Percentiles rank a stretch among this genome's conserved stretches.
Conservation (phyloP, 2,797 vertebrate genomes). For the Dicrostonyx torquatus region DNA sequence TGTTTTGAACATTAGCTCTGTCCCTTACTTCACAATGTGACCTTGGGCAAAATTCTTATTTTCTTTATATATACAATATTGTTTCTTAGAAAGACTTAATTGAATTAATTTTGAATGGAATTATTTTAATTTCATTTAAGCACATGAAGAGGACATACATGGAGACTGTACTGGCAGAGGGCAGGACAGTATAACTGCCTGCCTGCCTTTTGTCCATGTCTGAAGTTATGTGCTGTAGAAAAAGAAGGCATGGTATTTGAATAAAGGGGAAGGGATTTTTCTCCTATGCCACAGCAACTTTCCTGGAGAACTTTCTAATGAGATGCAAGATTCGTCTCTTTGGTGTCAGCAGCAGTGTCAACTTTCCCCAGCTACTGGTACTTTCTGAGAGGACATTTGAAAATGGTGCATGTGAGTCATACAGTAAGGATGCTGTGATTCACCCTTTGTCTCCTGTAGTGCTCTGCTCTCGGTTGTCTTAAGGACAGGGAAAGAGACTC, state of each 20-base stretch:
- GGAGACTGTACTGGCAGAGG: neutral
- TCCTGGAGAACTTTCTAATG: neutral
- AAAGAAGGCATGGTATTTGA: neutral
- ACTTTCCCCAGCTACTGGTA: neutral
- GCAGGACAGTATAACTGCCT: neutral
- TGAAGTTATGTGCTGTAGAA: neutral
- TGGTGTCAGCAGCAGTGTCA: neutral
- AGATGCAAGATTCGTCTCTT: neutral
- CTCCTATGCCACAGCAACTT: neutral
- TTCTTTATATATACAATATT: neutral
- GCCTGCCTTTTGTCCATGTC: neutral
- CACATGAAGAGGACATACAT: neutral
- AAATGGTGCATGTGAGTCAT: neutral
- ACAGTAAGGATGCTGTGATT: neutral
- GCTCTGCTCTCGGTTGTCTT: neutral
- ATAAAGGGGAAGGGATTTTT: neutral
- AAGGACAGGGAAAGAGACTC: neutral
- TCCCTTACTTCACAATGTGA: neutral
- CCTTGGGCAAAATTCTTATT: neutral
- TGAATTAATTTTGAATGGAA: conserved; percentile 27
- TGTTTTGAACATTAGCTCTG: neutral
- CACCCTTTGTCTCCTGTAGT: neutral
- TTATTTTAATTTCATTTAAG: conserved; percentile 1
- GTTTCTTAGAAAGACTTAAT: neutral
- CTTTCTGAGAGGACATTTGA: conserved; percentile 12